A percentile compares a stretch with the other conserved stretches of the same genome.
These are phyloP conservation scores for Hycleus cichorii DNA, from an alignment of 1,140 invertebrate genomes.

Conservation along the genomic window DNA sequence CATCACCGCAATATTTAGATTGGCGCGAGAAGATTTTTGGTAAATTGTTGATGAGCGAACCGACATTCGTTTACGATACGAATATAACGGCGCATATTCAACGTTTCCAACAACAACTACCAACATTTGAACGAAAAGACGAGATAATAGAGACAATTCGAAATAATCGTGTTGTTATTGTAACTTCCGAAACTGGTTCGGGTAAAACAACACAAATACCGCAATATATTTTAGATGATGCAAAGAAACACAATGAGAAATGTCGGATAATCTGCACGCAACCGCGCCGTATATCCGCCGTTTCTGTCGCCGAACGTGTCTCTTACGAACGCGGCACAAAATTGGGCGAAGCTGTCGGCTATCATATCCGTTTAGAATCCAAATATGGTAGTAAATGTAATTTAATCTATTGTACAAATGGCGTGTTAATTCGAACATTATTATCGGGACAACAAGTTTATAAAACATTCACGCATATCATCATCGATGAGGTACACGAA, in stretches of 20 bases:
- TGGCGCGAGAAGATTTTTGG: slow-evolving; percentile 8
- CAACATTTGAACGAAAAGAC: slow-evolving; percentile 45
- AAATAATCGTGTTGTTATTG: slow-evolving; percentile 53
- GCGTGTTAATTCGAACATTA: slow-evolving; percentile 77
- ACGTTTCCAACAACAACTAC: slow-evolving; percentile 53
- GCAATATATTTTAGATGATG: slow-evolving; percentile 73
- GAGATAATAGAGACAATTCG: slow-evolving; percentile 48
- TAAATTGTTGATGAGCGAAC: neutral
- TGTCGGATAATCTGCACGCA: slow-evolving; percentile 90
- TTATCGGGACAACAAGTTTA: slow-evolving; percentile 60
- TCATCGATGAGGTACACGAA: slow-evolving; percentile 94
- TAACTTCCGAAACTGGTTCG: slow-evolving; percentile 76
- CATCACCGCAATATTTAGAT: neutral
- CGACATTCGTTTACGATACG: slow-evolving; percentile 33
- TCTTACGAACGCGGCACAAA: slow-evolving; percentile 79
- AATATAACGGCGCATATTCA: slow-evolving; percentile 49
- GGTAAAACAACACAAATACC: slow-evolving; percentile 90
- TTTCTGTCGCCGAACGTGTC: slow-evolving; percentile 75
- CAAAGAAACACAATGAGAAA: slow-evolving; percentile 51
- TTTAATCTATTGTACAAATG: slow-evolving; percentile 87
- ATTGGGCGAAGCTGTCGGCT: slow-evolving; percentile 83
- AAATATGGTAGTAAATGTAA: slow-evolving; percentile 72
- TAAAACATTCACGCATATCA: slow-evolving; percentile 68
- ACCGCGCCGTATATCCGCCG: slow-evolving; percentile 83
- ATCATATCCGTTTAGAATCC: slow-evolving; percentile 86